Base-by-base conservation (phyloP, 2,113 vertebrate genomes). In the Triplophysa dalaica region DNA sequence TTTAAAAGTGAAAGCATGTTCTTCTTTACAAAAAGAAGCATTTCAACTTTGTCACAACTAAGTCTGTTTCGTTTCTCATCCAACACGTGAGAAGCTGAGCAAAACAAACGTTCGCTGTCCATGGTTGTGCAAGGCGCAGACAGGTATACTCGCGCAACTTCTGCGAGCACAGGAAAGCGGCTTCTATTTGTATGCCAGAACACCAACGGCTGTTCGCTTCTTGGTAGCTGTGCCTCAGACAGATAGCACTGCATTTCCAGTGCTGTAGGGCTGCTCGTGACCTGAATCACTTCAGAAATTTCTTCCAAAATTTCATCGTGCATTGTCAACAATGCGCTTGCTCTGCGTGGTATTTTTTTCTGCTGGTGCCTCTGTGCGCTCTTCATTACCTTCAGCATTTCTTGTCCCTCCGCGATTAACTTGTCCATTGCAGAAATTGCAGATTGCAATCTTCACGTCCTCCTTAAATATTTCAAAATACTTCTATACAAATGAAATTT, bases 111-210 rank as follows among this genome's bases (percentile, higher is more conserved):
- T 38, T 33, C 63, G 9, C 33, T n/a, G 17, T 67, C 12, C 13
- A 52, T 3, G 1, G 0, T 52, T 12, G 12, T 52, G 48, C 48
- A 52, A 12, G 54, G 19, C 19, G 54, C 5, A 1, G 54, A 56
- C 4, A n/a, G 5, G 19, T 56, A 56, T 13, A 1, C 54, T n/a
- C 0, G 1, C 19, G 54, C 19, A n/a, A 54, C 48, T 74, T 52
- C 24, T 54, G 70, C 26, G 26, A 58, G 63, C 10, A 12, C 29
- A 45, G 72, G 62, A 58, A 76, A 65, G 41, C 41, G 60, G 14
- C 60, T 21, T 60, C 65, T 75, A 21, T 64, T 75, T 33, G 54
- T 43, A 12, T 14, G 38, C 26, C 70, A 81, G 79, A 41, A 66
- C 11, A 48, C 43, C 45, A 81, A 58, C 14, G 62, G 38, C 61